Percentiles rank a stretch among this genome's conserved stretches.
These are phyloP conservation scores for Xenopus borealis DNA, from an alignment of 2,113 vertebrate genomes.

Conservation along the genomic window DNA sequence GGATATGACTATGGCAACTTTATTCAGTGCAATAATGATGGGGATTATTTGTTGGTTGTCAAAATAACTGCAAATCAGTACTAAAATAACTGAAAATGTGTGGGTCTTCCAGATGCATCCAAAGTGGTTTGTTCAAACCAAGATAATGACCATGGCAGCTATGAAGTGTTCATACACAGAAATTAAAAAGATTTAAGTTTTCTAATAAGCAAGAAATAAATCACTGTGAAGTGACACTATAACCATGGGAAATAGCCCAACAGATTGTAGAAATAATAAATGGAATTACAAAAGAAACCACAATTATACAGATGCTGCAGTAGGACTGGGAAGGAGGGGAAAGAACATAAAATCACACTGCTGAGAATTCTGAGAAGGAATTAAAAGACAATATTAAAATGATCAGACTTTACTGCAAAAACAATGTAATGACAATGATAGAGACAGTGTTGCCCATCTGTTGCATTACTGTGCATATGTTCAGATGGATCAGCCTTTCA, in stretches of 20 bases:
- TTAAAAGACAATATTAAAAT: not conserved
- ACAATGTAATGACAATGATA: not conserved
- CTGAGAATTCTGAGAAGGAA: conserved; percentile 5
- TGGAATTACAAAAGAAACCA: not conserved
- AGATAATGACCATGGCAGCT: not conserved
- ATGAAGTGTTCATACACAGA: not conserved
- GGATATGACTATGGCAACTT: too few species aligned
- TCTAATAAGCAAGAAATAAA: not conserved
- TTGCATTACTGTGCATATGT: too few species aligned
- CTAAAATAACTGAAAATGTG: too few species aligned
- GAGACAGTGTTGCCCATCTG: too few species aligned
- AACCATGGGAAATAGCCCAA: not conserved
- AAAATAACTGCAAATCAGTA: too few species aligned
- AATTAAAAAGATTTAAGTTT: not conserved
- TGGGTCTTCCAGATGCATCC: too few species aligned
- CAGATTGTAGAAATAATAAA: conserved; percentile 3
- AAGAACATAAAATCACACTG: not conserved
- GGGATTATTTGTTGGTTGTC: too few species aligned
- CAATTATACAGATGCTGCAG: not conserved
- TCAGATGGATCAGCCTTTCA: too few species aligned
- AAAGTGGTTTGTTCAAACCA: too few species aligned
- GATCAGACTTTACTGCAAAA: not conserved
- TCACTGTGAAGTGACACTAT: not conserved
- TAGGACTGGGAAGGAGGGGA: not conserved
- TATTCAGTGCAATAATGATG: too few species aligned